Percentiles rank a stretch among this genome's conserved stretches.
Conservation (phyloP, 2,113 vertebrate genomes). For the Urocynchramus pylzowi region DNA sequence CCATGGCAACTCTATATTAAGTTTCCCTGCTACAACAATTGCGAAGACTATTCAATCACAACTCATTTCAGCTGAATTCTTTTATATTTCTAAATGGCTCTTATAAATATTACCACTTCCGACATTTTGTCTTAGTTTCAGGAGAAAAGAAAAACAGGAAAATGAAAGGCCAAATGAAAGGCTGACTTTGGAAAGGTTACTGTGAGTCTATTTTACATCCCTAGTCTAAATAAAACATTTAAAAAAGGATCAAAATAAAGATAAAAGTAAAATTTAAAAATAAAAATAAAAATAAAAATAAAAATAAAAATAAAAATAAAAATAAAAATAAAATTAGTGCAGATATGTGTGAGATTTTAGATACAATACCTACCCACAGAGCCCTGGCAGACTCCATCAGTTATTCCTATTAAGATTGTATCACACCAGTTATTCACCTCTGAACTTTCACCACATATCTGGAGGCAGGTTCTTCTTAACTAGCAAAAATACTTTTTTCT, state of each 20-base stretch:
- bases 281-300: background rate
- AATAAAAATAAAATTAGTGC: background rate
- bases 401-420: background rate
- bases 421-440: background rate
- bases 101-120: conserved; percentile 58
- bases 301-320: background rate
- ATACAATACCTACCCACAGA: background rate
- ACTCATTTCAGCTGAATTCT: conserved; percentile 57
- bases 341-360: background rate
- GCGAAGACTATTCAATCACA: conserved; percentile 61
- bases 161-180: background rate
- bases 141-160: conserved; percentile 7
- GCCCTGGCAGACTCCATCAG: background rate
- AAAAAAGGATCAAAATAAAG: background rate
- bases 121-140: conserved; percentile 39
- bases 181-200: background rate
- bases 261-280: background rate
- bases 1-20: conserved; percentile 74
- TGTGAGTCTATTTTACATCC: background rate
- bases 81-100: conserved; percentile 59
- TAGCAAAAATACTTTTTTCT: background rate
- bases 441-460: background rate
- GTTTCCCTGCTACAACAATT: conserved; percentile 48
- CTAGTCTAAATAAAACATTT: background rate
- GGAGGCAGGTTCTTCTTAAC: background rate